A percentile compares a stretch with the other conserved stretches of the same genome.
phyloP scores from a whole-genome alignment of 2,888 invertebrate genomes.

The Apotomis turbidana region DNA sequence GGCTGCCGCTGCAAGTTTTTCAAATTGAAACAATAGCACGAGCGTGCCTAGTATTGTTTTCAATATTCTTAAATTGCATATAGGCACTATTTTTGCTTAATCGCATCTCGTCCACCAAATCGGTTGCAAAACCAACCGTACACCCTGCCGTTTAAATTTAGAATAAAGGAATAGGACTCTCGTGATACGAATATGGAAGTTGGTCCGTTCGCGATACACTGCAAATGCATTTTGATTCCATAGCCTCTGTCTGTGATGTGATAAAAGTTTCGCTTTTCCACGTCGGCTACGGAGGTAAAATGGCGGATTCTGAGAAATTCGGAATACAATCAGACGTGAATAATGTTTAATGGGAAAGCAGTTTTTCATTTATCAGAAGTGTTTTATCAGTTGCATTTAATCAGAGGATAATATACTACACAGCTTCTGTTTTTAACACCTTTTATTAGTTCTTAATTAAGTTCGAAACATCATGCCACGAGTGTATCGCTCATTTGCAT shows the following conservation, averaged over 20 bases:
- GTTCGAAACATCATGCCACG: too few species aligned
- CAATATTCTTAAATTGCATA: constrained; percentile 44
- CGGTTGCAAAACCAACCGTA: not conserved
- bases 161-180: not conserved
- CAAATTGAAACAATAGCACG: constrained; percentile 42
- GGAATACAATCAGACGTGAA: not conserved
- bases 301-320: constrained; percentile 7
- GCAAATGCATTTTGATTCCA: constrained; percentile 36
- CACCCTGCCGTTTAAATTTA: not conserved
- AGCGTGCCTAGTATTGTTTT: constrained; percentile 40
- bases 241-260: constrained; percentile 31
- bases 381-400: not conserved
- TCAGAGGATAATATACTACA: too few species aligned
- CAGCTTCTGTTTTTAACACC: too few species aligned
- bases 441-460: too few species aligned
- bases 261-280: constrained; percentile 29
- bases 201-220: constrained; percentile 5
- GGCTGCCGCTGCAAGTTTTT: constrained; percentile 26
- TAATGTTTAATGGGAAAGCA: not conserved
- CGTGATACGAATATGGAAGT: not conserved
- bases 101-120: not conserved
- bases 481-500: too few species aligned
- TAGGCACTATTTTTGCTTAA: not conserved
- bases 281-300: constrained; percentile 2
- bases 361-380: not conserved